Conservation (phyloP, 2,113 vertebrate genomes). For the Mirza zaza region DNA sequence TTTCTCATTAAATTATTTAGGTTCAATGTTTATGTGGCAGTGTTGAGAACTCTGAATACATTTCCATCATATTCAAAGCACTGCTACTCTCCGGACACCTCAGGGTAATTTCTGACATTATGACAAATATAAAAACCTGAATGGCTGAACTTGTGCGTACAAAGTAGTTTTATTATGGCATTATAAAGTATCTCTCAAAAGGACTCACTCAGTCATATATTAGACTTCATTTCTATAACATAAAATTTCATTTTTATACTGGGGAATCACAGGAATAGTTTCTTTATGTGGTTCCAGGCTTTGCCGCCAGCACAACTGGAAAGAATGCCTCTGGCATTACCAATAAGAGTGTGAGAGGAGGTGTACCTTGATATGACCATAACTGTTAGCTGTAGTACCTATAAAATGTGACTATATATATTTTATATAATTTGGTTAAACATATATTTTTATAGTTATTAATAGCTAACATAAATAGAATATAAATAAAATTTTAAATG, state of each 20-base stretch:
- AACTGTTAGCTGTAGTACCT: not conserved
- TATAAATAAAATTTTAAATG: not conserved
- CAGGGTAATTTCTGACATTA: conserved; percentile 78
- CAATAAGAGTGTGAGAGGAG: not conserved
- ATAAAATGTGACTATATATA: not conserved
- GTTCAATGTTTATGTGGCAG: conserved; percentile 62
- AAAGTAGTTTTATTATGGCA: conserved; percentile 66
- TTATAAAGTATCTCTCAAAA: conserved; percentile 75
- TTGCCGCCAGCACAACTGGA: conserved; percentile 54
- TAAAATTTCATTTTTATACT: conserved; percentile 73
- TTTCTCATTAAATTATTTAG: conserved; percentile 58
- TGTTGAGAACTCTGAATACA: conserved; percentile 56
- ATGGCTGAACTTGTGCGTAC: conserved; percentile 66
- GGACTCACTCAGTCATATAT: conserved; percentile 65
- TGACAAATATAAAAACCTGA: conserved; percentile 78
- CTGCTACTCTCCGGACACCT: conserved; percentile 59
- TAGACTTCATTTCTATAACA: conserved; percentile 69
- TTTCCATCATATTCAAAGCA: conserved; percentile 75
- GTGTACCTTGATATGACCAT: not conserved
- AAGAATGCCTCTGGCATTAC: conserved; percentile 58
- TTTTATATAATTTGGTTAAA: conserved; percentile 9
- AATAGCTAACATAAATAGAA: not conserved
- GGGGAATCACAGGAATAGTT: conserved; percentile 54
- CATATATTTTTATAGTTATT: not conserved
- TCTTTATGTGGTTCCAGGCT: conserved; percentile 29